Base-by-base conservation (phyloP, 2,888 invertebrate species). In the Hoplodrina ambigua region DNA sequence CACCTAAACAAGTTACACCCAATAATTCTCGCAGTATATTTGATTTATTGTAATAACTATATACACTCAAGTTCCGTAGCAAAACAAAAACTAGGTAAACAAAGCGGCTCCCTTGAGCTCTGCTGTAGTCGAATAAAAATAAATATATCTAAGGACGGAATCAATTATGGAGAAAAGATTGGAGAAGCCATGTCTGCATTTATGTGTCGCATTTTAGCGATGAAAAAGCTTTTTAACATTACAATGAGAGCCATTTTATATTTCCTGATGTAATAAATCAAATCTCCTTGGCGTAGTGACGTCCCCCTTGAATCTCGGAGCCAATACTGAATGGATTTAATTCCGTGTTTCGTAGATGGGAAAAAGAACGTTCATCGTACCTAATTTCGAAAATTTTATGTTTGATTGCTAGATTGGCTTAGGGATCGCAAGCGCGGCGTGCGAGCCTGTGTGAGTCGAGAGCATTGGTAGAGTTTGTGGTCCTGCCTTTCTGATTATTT, bases 211-310 rank as follows among this genome's bases (percentile, higher is more conserved):
- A 82, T 82, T 86, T 82, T 68, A 78, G 72, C 69, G 80, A 82
- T 80, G 82, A 84, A 86, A 88, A 86, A 87, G 85, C 83, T 84
- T 85, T 87, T 85, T 81, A 83, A 80, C 80, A 84, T 85, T 82
- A 83, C 80, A 81, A 82, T 76, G 81, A 81, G 75, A 84, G 81
- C 82, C 83, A 80, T 87, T 87, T 87, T 81, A 86, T 88, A 86
- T 87, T 87, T 85, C 86, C 85, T 83, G 82, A 81, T 85, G 81
- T 88, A 86, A 88, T 88, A 88, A 89, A 89, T 88, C 87, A 88
- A 88, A 88, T 89, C 85, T 85, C 67, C 75, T 85, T 83, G 80
- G 76, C 83, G 81, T 86, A 83, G 83, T 83, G 85, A 84, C 79
- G 82, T 83, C 80, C 72, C 78, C 78, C 80, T 82, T 83, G 79